Conservation (phyloP, 2,888 invertebrate species). For the Monoplex corrugatus region DNA sequence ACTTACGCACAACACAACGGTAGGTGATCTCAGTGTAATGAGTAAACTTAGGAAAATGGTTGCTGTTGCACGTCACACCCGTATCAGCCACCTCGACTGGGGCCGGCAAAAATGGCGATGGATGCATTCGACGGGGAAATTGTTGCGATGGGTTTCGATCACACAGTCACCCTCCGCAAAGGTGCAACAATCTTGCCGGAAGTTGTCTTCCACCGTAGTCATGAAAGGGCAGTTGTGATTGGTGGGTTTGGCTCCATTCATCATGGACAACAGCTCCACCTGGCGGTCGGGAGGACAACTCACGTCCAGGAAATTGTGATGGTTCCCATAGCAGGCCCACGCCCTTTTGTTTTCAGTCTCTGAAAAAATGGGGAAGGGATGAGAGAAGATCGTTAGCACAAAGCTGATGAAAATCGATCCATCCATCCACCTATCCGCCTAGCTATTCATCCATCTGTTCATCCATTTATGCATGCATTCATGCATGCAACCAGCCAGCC, state of each 20-base stretch:
- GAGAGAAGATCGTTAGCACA: no score
- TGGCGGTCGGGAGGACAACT: conserved; percentile 36
- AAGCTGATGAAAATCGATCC: no score
- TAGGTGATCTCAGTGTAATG: conserved; percentile 53
- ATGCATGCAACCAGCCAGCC: no score
- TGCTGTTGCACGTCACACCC: conserved; percentile 51
- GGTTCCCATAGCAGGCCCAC: conserved; percentile 53
- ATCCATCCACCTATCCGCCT: no score
- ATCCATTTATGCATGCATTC: no score
- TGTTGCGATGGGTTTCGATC: conserved; percentile 33
- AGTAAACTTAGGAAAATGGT: conserved; percentile 46
- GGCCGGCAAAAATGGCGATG: conserved; percentile 37
- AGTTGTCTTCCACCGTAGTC: conserved; percentile 23
- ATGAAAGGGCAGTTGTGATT: conserved; percentile 39
- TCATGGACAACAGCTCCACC: conserved; percentile 43
- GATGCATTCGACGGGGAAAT: conserved; percentile 41
- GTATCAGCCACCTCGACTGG: conserved; percentile 51
- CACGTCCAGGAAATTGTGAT: conserved; percentile 53
- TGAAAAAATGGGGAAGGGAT: no score
- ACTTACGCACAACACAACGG: conserved; percentile 46
- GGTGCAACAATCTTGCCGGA: conserved; percentile 24
- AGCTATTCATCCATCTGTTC: no score
- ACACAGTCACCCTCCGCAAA: conserved; percentile 41
- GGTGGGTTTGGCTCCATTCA: conserved; percentile 45
- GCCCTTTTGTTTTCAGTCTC: conserved; percentile 25